Evolutionary conservation across 2,113 vertebrate genomes (phyloP).

Genomic region (Mungos mungo): DNA sequence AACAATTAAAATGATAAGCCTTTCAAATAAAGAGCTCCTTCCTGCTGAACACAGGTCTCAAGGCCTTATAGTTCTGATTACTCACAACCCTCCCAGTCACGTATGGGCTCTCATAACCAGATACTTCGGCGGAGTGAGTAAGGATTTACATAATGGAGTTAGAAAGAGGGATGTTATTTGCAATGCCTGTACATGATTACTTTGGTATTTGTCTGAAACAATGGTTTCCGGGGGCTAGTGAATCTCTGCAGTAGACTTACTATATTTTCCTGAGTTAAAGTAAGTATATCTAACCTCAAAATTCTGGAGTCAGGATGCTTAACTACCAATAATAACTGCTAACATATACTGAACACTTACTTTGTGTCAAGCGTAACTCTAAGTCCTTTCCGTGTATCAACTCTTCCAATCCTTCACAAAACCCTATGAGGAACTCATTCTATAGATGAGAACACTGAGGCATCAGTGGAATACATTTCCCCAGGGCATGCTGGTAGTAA

Average conservation of each 20-base stretch:
- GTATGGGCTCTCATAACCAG: neutral
- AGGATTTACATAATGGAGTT: neutral
- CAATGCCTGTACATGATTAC: neutral
- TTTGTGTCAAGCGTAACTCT: neutral
- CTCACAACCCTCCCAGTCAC: neutral
- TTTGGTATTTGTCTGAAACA: neutral
- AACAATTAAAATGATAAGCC: constrained; percentile 18
- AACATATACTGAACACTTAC: neutral
- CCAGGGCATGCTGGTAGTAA: neutral
- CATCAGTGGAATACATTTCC: neutral
- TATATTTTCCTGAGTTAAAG: neutral
- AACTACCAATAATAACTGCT: neutral
- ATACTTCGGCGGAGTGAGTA: neutral
- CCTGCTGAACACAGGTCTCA: neutral
- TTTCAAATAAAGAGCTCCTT: neutral
- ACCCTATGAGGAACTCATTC: neutral
- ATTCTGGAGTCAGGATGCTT: neutral
- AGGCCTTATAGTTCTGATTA: neutral
- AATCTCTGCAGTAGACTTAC: neutral
- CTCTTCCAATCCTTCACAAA: neutral
- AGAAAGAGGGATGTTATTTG: neutral
- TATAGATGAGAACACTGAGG: neutral
- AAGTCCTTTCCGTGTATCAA: neutral
- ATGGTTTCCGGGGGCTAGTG: neutral
- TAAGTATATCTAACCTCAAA: neutral